phyloP scores from a whole-genome alignment of 2,113 vertebrate genomes.

The Dryoscopus gambensis region DNA sequence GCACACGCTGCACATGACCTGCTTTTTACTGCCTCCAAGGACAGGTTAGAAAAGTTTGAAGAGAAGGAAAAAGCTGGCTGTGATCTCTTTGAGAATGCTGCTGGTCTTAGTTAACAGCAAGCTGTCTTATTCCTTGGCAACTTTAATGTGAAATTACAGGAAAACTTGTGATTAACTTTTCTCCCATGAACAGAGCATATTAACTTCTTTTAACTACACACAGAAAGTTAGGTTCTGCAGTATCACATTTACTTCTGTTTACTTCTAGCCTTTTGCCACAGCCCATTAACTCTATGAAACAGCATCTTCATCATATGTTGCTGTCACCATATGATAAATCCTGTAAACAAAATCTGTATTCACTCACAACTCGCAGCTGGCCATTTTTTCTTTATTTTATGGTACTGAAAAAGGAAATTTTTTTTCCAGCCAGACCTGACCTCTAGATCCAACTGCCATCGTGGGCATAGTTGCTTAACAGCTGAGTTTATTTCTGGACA shows the following conservation, averaged over 20 bases:
- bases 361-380: background rate
- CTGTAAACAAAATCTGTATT: background rate
- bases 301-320: background rate
- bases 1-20: background rate
- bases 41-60: background rate
- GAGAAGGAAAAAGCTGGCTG: background rate
- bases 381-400: background rate
- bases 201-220: background rate
- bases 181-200: background rate
- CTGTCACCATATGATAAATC: background rate
- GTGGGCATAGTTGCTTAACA: background rate
- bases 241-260: background rate
- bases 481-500: constrained; percentile 30
- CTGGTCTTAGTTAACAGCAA: background rate
- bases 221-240: background rate
- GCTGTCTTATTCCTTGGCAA: background rate
- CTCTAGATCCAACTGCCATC: background rate
- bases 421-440: background rate
- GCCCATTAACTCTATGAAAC: background rate
- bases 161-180: background rate
- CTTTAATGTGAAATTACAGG: background rate
- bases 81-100: background rate
- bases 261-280: background rate
- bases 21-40: background rate
- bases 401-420: background rate